These are phyloP conservation scores for Neogale vison DNA, from an alignment of 2,113 vertebrate species.

Conservation along the genomic window DNA sequence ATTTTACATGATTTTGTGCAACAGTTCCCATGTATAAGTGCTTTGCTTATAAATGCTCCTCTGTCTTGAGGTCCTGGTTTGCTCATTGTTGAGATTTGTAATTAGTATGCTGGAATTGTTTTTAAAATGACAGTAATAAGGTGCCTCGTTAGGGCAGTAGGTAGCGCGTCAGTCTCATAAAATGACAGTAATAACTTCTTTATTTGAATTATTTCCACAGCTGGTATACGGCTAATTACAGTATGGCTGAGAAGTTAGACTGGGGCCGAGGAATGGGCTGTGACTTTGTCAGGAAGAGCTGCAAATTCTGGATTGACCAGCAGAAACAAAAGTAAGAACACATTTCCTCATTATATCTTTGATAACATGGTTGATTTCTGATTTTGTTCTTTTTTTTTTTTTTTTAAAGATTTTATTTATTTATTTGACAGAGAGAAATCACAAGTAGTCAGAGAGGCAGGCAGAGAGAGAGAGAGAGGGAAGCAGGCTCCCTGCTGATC, in stretches of 20 bases:
- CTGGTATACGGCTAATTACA: slow-evolving; percentile 99
- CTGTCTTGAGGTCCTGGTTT: background rate
- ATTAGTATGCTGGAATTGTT: background rate
- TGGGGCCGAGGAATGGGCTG: slow-evolving; percentile 97
- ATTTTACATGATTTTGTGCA: no score
- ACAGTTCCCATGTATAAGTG: background rate
- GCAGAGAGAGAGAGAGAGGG: no score
- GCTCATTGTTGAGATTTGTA: background rate
- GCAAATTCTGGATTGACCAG: slow-evolving; percentile 97
- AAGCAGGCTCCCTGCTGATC: no score
- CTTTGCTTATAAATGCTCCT: background rate
- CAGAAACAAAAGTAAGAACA: slow-evolving; percentile 89
- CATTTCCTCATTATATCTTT: background rate
- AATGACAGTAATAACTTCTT: background rate
- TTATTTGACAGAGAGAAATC: no score
- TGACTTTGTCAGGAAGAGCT: slow-evolving; percentile 97
- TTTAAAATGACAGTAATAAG: background rate
- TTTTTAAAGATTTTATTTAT: no score
- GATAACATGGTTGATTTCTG: background rate
- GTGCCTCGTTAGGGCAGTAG: no score
- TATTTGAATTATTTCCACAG: slow-evolving; percentile 82
- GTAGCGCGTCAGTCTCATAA: no score
- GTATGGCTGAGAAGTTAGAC: slow-evolving; percentile 95
- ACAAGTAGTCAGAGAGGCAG: no score
- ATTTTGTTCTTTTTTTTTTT: slow-evolving; percentile 39